Evolutionary conservation across 2,888 invertebrate genomes (phyloP).

Genomic region (Empis stercorea): DNA sequence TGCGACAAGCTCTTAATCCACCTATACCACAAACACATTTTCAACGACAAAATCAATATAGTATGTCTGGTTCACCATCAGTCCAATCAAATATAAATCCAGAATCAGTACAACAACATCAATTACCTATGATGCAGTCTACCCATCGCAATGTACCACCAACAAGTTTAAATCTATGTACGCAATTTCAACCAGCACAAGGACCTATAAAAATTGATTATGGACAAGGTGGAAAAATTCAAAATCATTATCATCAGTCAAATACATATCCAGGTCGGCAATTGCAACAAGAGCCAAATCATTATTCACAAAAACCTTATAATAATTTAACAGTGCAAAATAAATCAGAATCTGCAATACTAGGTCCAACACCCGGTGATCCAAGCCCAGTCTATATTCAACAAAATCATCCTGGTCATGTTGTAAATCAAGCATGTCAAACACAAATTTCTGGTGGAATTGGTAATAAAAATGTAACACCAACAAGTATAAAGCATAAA

Average conservation of each 20-base stretch:
- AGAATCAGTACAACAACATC: conserved; percentile 15
- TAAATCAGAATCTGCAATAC: conserved; percentile 4
- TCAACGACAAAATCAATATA: conserved; percentile 13
- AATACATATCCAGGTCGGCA: conserved; percentile 38
- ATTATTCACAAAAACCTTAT: conserved; percentile 13
- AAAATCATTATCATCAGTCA: conserved; percentile 39
- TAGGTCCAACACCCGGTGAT: conserved; percentile 2
- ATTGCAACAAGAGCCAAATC: conserved; percentile 34
- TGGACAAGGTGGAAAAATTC: conserved; percentile 15
- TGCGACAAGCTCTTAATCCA: conserved; percentile 46
- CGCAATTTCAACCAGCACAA: conserved; percentile 33
- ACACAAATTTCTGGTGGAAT: conserved; percentile 31
- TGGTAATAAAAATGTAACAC: conserved; percentile 11
- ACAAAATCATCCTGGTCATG: conserved; percentile 36
- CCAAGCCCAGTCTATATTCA: conserved; percentile 34
- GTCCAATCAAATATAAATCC: background rate
- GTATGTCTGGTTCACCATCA: background rate
- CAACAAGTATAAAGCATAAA: background rate
- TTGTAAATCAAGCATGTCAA: conserved; percentile 36
- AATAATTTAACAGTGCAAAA: conserved; percentile 20
- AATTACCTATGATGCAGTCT: conserved; percentile 21
- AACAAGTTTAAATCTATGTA: conserved; percentile 30
- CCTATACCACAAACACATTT: conserved; percentile 39
- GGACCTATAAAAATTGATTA: conserved; percentile 24
- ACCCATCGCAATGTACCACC: conserved; percentile 24